These are phyloP conservation scores for Tarsius wallacei DNA, from an alignment of 2,797 vertebrate species.

Conservation along the genomic window DNA sequence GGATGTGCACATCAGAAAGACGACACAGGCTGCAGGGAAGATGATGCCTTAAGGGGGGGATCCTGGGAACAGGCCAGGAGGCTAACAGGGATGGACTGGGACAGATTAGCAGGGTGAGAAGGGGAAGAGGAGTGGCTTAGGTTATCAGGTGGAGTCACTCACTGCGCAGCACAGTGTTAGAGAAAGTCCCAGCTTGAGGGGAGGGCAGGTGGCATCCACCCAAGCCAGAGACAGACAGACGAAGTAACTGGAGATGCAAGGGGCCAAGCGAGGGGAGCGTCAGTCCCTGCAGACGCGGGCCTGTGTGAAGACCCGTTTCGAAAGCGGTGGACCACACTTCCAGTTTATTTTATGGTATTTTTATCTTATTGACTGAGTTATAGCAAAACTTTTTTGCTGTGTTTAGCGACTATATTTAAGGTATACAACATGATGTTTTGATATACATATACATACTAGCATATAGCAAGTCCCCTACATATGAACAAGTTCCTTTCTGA, in stretches of 20 bases:
- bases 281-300: accelerated
- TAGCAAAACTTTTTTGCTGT: background rate
- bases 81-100: background rate
- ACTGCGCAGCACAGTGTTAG: background rate
- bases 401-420: background rate
- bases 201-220: background rate
- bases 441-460: background rate
- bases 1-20: background rate
- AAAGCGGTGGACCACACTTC: background rate
- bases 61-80: background rate
- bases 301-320: background rate
- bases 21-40: background rate
- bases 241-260: background rate
- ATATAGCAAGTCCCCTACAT: too few species aligned
- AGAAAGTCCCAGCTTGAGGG: background rate
- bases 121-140: background rate
- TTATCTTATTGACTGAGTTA: background rate
- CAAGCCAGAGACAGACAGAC: accelerated
- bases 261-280: background rate
- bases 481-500: too few species aligned
- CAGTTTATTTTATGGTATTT: background rate
- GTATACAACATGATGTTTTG: background rate
- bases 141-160: background rate
- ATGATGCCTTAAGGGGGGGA: accelerated
- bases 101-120: background rate